phyloP scores from a whole-genome alignment of 2,888 invertebrate species.

The Chouioia cunea region DNA sequence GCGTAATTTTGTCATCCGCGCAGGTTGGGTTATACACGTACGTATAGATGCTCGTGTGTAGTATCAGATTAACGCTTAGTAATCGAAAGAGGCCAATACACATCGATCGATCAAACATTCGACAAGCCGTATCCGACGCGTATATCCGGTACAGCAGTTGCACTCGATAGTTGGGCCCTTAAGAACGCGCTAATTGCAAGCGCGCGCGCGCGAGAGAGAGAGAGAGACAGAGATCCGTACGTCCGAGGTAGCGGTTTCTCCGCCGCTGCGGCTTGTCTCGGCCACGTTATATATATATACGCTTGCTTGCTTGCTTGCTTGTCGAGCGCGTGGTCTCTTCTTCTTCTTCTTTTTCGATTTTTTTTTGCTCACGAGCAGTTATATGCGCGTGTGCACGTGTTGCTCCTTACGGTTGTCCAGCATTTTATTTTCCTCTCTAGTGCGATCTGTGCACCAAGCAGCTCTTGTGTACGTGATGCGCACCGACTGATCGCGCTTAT shows the following conservation, averaged over 20 bases:
- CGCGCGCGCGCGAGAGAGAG: not conserved
- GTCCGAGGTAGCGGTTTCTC: not conserved
- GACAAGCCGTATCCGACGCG: constrained; percentile 13
- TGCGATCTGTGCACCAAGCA: not conserved
- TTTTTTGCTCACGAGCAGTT: not conserved
- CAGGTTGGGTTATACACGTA: too few relatives aligned
- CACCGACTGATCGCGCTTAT: too few relatives aligned
- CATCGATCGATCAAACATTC: too few relatives aligned
- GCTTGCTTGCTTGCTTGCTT: too few relatives aligned
- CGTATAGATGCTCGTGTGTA: too few relatives aligned
- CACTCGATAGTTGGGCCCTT: constrained; percentile 47
- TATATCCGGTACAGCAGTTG: constrained; percentile 25
- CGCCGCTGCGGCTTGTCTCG: not conserved
- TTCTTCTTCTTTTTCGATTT: too few relatives aligned
- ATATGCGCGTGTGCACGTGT: constrained; percentile 5
- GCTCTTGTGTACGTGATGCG: not conserved
- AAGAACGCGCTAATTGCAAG: constrained; percentile 60
- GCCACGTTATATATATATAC: too few relatives aligned
- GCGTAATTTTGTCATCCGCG: too few relatives aligned
- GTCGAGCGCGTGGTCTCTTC: constrained; percentile 1
- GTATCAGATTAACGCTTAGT: too few relatives aligned
- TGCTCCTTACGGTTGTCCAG: constrained; percentile 11
- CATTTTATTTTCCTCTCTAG: not conserved
- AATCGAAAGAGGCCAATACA: too few relatives aligned
- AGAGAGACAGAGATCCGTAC: too few relatives aligned